Percentiles rank a stretch among this genome's conserved stretches.
Evolutionary conservation across 2,797 vertebrate species (phyloP).

Genomic region (Ctenopoma multispine): DNA sequence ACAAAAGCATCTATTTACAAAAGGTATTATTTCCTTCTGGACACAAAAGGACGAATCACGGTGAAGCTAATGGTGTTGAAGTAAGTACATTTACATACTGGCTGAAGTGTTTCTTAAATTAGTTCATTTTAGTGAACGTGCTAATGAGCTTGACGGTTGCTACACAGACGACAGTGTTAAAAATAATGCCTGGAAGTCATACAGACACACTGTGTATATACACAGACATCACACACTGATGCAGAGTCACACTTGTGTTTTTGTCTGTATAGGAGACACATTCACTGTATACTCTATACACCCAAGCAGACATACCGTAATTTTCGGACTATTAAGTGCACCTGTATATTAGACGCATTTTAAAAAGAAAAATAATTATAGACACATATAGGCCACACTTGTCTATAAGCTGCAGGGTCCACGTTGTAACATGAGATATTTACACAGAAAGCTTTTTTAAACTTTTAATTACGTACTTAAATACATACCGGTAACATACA

Average conservation of each 20-base stretch:
- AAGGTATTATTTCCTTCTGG: background rate
- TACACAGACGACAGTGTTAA: conserved; percentile 20
- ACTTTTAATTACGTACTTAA: too few relatives aligned
- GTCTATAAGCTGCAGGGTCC: too few relatives aligned
- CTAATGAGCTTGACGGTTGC: conserved; percentile 51
- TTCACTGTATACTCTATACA: too few relatives aligned
- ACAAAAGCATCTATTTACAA: background rate
- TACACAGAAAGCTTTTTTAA: too few relatives aligned
- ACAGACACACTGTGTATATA: conserved; percentile 3
- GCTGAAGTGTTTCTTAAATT: conserved; percentile 40
- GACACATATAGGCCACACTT: too few relatives aligned
- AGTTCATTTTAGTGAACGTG: conserved; percentile 45
- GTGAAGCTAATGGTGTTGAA: conserved; percentile 36
- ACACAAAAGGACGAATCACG: background rate
- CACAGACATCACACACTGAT: conserved; percentile 12
- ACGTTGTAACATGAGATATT: too few relatives aligned
- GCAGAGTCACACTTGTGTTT: background rate
- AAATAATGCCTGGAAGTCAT: conserved; percentile 48
- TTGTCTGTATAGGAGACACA: background rate
- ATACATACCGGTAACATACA: too few relatives aligned
- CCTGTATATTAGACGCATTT: too few relatives aligned
- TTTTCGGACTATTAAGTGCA: too few relatives aligned
- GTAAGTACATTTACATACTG: conserved; percentile 34
- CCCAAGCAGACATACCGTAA: too few relatives aligned
- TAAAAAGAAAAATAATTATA: too few relatives aligned